Percentiles rank a stretch among this genome's conserved stretches.
Evolutionary conservation across 1,140 invertebrate species (phyloP).

Genomic region (Pogonomyrmex californicus): DNA sequence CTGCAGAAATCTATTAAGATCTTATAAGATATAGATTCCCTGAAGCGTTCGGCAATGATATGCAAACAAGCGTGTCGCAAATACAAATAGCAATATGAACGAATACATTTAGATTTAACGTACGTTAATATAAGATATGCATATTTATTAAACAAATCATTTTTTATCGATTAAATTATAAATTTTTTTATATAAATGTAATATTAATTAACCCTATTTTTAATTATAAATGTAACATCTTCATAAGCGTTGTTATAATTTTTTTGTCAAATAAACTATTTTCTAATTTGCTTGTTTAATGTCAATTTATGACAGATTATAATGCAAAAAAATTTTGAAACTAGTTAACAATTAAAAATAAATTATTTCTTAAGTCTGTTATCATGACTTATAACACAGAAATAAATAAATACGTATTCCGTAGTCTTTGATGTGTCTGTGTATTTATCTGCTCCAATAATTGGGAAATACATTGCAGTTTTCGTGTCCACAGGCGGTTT

Average conservation of each 20-base stretch:
- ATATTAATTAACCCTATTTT: not conserved
- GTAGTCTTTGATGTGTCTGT: not conserved
- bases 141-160: not conserved
- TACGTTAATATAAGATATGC: not conserved
- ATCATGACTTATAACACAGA: no score
- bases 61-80: conserved; percentile 25
- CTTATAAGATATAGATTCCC: conserved; percentile 25
- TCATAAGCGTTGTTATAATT: no score
- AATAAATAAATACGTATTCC: not conserved
- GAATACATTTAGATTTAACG: not conserved
- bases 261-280: no score
- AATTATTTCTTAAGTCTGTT: no score
- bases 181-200: not conserved
- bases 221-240: not conserved
- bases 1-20: conserved; percentile 18
- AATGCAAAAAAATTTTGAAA: no score
- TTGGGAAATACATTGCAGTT: conserved; percentile 23
- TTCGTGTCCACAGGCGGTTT: conserved; percentile 27
- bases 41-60: conserved; percentile 31
- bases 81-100: not conserved
- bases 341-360: no score
- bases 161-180: not conserved
- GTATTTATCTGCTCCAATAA: conserved; percentile 2
- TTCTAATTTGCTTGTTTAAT: no score
- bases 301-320: no score